These are phyloP conservation scores for Elmis aenea DNA, from an alignment of 2,888 invertebrate genomes.

Conservation along the genomic window DNA sequence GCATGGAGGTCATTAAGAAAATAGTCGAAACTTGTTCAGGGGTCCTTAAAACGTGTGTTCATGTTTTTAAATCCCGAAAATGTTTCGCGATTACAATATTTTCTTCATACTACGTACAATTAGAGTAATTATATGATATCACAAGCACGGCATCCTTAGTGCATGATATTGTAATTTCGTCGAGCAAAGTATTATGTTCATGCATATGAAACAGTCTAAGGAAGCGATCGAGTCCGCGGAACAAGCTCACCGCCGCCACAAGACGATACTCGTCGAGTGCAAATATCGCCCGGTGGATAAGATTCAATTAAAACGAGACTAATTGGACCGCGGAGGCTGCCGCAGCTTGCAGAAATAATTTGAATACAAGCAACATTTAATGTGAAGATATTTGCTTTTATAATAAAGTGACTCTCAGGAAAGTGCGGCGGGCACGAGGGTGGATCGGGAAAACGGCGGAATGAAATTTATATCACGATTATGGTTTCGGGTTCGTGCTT, in stretches of 20 bases:
- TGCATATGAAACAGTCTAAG: slow-evolving; percentile 41
- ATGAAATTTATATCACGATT: slow-evolving; percentile 40
- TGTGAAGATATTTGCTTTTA: slow-evolving; percentile 42
- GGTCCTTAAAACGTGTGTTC: no score
- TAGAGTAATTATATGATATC: no score
- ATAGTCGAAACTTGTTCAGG: no score
- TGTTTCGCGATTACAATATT: no score
- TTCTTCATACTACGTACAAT: no score
- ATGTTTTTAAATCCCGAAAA: no score
- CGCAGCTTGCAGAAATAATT: slow-evolving; percentile 38
- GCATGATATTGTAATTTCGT: no score
- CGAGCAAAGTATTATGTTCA: slow-evolving; percentile 33
- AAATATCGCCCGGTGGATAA: slow-evolving; percentile 35
- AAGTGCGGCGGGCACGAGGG: slow-evolving; percentile 14
- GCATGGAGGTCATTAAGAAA: no score
- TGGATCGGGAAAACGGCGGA: slow-evolving; percentile 23
- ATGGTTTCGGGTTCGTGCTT: slow-evolving; percentile 38
- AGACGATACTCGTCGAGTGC: slow-evolving; percentile 21
- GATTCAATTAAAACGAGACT: slow-evolving; percentile 43
- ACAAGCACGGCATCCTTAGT: no score
- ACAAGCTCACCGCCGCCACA: slow-evolving; percentile 11
- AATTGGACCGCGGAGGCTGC: slow-evolving; percentile 37
- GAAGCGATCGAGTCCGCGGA: slow-evolving; percentile 35
- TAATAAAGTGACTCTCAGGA: slow-evolving; percentile 36
- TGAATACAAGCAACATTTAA: slow-evolving; percentile 46